Evolutionary conservation across 2,113 vertebrate genomes (phyloP).

Genomic region (Nibea coibor): DNA sequence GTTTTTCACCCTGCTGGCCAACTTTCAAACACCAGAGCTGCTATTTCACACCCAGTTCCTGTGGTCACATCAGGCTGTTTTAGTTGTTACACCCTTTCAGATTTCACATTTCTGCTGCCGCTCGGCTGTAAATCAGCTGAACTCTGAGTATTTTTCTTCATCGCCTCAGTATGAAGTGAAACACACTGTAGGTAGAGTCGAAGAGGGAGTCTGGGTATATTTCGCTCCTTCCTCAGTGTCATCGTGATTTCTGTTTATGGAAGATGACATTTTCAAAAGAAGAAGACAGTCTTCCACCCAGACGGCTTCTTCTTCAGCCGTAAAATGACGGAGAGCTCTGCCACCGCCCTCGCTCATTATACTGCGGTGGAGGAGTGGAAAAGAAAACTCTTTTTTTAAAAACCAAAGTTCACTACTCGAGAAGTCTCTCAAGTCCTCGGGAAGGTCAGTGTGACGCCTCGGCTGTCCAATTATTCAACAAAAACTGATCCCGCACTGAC

Average conservation of each 20-base stretch:
- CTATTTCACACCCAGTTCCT: constrained; percentile 49
- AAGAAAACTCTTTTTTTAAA: constrained; percentile 11
- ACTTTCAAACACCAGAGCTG: not conserved
- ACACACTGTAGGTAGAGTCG: not conserved
- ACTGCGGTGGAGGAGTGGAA: constrained; percentile 13
- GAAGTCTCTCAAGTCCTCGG: not conserved
- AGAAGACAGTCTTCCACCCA: not conserved
- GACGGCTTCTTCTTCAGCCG: constrained; percentile 11
- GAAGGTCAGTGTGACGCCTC: constrained; percentile 6
- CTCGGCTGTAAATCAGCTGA: not conserved
- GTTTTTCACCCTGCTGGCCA: not conserved
- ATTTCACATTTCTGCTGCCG: constrained; percentile 27
- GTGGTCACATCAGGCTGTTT: constrained; percentile 26
- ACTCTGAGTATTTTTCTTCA: not conserved
- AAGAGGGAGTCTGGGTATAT: not conserved
- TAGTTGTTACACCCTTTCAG: constrained; percentile 8
- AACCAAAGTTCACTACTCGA: not conserved
- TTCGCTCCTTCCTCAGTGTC: not conserved
- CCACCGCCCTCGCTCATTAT: constrained; percentile 37
- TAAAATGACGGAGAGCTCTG: constrained; percentile 10
- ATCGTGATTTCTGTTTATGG: constrained; percentile 24
- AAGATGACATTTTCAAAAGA: constrained; percentile 5
- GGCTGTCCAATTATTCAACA: constrained; percentile 1
- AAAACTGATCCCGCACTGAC: not conserved
- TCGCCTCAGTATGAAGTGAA: not conserved